Evolutionary conservation across 2,797 vertebrate genomes (phyloP).

Genomic region (Eulemur coronatus): DNA sequence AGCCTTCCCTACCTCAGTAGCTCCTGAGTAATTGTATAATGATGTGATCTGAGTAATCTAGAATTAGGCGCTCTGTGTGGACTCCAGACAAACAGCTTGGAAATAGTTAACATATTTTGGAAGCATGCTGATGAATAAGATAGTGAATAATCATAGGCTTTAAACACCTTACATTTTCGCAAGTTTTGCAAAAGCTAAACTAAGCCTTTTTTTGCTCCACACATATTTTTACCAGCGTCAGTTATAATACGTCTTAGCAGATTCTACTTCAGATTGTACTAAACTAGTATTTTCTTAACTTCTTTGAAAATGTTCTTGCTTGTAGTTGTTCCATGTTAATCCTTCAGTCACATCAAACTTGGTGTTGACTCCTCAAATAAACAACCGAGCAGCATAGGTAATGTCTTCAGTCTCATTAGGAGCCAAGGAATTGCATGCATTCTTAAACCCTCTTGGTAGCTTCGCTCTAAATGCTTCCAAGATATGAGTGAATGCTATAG

Average conservation of each 20-base stretch:
- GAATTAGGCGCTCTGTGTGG: too few relatives aligned
- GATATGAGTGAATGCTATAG: constrained; percentile 85
- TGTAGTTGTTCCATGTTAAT: neutral
- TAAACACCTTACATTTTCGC: neutral
- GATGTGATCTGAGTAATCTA: neutral
- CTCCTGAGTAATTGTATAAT: neutral
- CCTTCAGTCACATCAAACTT: neutral
- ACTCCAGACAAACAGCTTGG: neutral
- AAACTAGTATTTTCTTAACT: neutral
- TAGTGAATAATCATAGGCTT: neutral
- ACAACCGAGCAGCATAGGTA: too few relatives aligned
- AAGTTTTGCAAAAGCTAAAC: neutral
- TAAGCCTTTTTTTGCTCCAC: neutral
- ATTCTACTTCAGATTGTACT: neutral
- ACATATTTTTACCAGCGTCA: neutral
- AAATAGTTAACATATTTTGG: neutral
- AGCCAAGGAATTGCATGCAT: constrained; percentile 80
- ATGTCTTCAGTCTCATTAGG: neutral
- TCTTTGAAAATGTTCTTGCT: neutral
- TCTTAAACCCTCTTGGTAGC: constrained; percentile 85
- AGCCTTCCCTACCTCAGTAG: neutral
- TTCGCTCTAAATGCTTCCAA: constrained; percentile 66
- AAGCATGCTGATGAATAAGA: neutral
- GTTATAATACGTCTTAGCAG: neutral
- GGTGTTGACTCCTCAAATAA: neutral